Conservation (phyloP, 2,113 vertebrate species). For the Aegypius monachus region DNA sequence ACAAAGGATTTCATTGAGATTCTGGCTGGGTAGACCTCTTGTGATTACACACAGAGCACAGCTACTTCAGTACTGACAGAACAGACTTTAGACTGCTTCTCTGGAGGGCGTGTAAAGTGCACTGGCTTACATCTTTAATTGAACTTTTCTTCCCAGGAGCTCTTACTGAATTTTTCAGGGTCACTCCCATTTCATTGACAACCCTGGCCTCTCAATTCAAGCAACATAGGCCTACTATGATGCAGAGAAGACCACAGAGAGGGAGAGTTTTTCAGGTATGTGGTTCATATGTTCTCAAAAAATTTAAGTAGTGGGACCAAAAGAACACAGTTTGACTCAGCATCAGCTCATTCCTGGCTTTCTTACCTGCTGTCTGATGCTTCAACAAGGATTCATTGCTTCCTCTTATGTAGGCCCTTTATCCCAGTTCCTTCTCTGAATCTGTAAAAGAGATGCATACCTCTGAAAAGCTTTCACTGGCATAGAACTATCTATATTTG, state of each 20-base stretch:
- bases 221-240: not conserved
- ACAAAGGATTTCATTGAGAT: not conserved
- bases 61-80: not conserved
- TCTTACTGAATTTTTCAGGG: not conserved
- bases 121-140: not conserved
- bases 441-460: constrained; percentile 32
- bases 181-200: not conserved
- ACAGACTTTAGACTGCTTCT: not conserved
- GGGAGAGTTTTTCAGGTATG: not conserved
- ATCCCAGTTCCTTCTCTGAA: not conserved
- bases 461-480: not conserved
- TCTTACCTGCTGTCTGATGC: constrained; percentile 39
- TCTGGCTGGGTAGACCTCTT: not conserved
- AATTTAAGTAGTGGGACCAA: not conserved
- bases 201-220: not conserved
- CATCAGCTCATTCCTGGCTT: not conserved
- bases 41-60: not conserved
- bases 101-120: not conserved
- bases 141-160: not conserved
- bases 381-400: not conserved
- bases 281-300: not conserved
- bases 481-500: not conserved
- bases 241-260: not conserved
- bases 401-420: not conserved
- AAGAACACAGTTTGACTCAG: not conserved